These are phyloP conservation scores for Atrina japonica DNA, from an alignment of 2,888 invertebrate genomes.

Conservation along the genomic window DNA sequence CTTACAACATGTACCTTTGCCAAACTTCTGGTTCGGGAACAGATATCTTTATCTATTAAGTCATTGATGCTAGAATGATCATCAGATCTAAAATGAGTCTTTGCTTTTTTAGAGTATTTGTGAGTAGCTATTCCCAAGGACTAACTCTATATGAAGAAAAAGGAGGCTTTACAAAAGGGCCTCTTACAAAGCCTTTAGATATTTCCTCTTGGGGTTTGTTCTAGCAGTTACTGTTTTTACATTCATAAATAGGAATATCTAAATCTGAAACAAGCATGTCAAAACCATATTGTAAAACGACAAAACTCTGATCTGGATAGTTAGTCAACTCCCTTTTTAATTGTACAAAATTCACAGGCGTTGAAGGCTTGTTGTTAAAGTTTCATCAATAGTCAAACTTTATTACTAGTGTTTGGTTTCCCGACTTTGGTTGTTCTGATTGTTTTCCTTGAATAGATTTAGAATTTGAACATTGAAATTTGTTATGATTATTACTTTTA, in stretches of 20 bases:
- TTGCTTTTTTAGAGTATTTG: conserved; percentile 40
- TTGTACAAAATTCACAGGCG: neutral
- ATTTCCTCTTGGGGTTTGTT: conserved; percentile 39
- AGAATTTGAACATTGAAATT: too few species aligned
- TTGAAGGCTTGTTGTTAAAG: too few species aligned
- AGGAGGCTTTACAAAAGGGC: conserved; percentile 40
- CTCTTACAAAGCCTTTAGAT: conserved; percentile 44
- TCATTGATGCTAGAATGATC: conserved; percentile 25
- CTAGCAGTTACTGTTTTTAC: conserved; percentile 46
- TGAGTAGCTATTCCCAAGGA: conserved; percentile 43
- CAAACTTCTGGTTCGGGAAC: conserved; percentile 8
- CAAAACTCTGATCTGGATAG: conserved; percentile 24
- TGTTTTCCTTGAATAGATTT: too few species aligned
- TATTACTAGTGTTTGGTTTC: too few species aligned
- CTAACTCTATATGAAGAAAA: conserved; percentile 42
- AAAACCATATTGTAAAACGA: conserved; percentile 19
- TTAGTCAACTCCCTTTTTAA: conserved; percentile 8
- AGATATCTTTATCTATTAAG: conserved; percentile 29
- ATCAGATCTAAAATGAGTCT: conserved; percentile 13
- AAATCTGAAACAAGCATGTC: conserved; percentile 16
- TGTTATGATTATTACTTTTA: too few species aligned
- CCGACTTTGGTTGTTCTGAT: too few species aligned
- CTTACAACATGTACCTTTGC: conserved; percentile 34
- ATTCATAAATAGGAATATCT: conserved; percentile 7
- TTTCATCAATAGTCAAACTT: too few species aligned